Evolutionary conservation across 2,888 invertebrate species (phyloP).

Genomic region (Amaurobius ferox): DNA sequence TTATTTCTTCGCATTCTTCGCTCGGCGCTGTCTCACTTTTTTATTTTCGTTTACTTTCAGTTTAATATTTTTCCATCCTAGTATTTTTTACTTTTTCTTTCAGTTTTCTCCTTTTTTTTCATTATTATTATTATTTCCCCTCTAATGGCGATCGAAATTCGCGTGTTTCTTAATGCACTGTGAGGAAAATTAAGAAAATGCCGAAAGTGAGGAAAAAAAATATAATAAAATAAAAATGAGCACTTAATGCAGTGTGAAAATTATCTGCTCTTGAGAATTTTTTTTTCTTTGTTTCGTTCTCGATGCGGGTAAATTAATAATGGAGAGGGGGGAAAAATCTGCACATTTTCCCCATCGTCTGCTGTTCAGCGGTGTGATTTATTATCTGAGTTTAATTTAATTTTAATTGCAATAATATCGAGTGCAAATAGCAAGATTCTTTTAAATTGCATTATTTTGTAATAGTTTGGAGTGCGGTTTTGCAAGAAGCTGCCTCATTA

Average conservation of each 20-base stretch:
- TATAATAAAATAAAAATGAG: slow-evolving; percentile 13
- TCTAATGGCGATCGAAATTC: slow-evolving; percentile 38
- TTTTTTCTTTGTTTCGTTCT: background rate
- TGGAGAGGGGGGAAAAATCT: background rate
- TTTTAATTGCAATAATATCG: slow-evolving; percentile 63
- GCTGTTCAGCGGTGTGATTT: slow-evolving; percentile 53
- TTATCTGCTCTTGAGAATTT: slow-evolving; percentile 39
- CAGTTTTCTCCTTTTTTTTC: background rate
- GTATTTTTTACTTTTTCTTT: background rate
- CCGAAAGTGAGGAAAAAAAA: background rate
- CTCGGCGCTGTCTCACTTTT: slow-evolving; percentile 5
- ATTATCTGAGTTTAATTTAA: slow-evolving; percentile 65
- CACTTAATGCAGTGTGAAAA: slow-evolving; percentile 69
- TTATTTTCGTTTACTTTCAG: background rate
- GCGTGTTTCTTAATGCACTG: slow-evolving; percentile 59
- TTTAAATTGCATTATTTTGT: background rate
- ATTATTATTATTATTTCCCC: slow-evolving; percentile 1
- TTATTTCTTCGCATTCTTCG: slow-evolving; percentile 17
- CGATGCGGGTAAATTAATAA: slow-evolving; percentile 12
- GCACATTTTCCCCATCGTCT: background rate
- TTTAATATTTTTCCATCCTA: background rate
- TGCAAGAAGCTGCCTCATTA: too few relatives aligned
- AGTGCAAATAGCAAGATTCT: slow-evolving; percentile 12
- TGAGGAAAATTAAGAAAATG: slow-evolving; percentile 61
- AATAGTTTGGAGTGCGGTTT: too few relatives aligned